These are phyloP conservation scores for Prorops nasuta DNA, from an alignment of 1,140 invertebrate species.

Conservation along the genomic window DNA sequence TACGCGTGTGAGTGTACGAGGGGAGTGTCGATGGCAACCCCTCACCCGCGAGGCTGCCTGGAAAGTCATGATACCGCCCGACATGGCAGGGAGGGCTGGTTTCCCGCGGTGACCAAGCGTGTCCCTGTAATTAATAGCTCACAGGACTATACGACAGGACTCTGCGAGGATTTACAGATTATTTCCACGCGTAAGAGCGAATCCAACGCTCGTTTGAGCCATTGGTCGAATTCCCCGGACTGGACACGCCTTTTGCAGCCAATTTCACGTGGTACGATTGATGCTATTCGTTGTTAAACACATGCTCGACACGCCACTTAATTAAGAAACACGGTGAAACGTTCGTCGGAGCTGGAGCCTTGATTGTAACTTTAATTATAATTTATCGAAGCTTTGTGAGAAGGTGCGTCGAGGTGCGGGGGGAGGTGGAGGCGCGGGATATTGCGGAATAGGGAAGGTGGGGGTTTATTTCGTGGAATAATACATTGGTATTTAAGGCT, in stretches of 20 bases:
- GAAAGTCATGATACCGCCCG: conserved; percentile 29
- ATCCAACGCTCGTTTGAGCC: conserved; percentile 19
- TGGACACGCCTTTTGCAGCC: not conserved
- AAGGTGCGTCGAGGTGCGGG: conserved; percentile 6
- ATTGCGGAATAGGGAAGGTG: not conserved
- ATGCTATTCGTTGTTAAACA: not conserved
- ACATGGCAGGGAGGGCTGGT: conserved; percentile 2
- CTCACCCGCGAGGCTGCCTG: conserved; percentile 13
- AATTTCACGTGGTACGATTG: too few relatives aligned
- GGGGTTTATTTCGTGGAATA: not conserved
- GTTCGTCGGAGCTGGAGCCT: conserved; percentile 9
- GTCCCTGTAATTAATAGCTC: conserved; percentile 48
- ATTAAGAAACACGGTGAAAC: not conserved
- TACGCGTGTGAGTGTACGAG: too few relatives aligned
- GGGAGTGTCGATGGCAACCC: conserved; percentile 34
- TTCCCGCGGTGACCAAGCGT: conserved; percentile 34
- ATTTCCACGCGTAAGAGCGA: conserved; percentile 16
- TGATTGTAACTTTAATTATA: too few relatives aligned
- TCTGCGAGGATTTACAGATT: conserved; percentile 24
- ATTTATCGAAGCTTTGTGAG: conserved; percentile 51
- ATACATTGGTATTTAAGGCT: too few relatives aligned
- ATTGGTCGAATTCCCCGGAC: not conserved
- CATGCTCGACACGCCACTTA: not conserved
- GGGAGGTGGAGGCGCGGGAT: not conserved
- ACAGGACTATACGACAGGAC: conserved; percentile 13